phyloP scores from a whole-genome alignment of 1,140 invertebrate species.

The Platyscapa corneri region DNA sequence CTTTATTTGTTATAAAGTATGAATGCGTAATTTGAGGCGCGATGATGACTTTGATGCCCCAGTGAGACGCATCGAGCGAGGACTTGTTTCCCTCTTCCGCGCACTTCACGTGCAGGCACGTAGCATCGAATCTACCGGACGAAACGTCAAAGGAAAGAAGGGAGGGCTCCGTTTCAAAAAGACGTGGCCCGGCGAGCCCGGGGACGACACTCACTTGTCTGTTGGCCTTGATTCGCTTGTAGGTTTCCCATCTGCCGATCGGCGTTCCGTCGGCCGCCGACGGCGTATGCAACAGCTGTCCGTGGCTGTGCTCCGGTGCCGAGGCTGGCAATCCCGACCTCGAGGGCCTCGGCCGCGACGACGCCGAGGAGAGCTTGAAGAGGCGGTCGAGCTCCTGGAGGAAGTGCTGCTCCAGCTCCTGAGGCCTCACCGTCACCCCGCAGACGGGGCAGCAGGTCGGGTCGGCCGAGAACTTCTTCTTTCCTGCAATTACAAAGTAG shows the following conservation, averaged over 20 bases:
- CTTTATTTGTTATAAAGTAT: no score
- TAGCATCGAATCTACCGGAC: no score
- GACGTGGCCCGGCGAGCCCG: background rate
- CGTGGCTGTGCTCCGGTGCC: slow-evolving; percentile 74
- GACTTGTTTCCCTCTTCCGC: no score
- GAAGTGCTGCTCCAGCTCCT: slow-evolving; percentile 85
- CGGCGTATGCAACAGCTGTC: slow-evolving; percentile 70
- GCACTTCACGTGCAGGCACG: no score
- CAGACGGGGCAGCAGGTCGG: slow-evolving; percentile 86
- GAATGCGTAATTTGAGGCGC: no score
- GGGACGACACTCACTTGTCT: slow-evolving; percentile 78
- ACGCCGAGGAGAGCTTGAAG: slow-evolving; percentile 77
- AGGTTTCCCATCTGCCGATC: slow-evolving; percentile 88
- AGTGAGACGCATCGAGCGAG: no score
- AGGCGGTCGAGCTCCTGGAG: slow-evolving; percentile 85
- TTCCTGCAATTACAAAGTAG: slow-evolving; percentile 62
- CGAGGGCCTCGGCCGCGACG: slow-evolving; percentile 67
- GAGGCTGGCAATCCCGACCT: slow-evolving; percentile 72
- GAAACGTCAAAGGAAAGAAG: no score
- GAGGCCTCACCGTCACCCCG: slow-evolving; percentile 82
- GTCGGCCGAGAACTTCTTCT: slow-evolving; percentile 76
- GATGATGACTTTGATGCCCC: no score
- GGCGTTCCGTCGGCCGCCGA: slow-evolving; percentile 77
- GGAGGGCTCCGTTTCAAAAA: no score
- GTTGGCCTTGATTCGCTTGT: slow-evolving; percentile 87